Percentiles rank a stretch among this genome's conserved stretches.
These are phyloP conservation scores for Epistrophe eligans DNA, from an alignment of 2,888 invertebrate species.

Conservation along the genomic window DNA sequence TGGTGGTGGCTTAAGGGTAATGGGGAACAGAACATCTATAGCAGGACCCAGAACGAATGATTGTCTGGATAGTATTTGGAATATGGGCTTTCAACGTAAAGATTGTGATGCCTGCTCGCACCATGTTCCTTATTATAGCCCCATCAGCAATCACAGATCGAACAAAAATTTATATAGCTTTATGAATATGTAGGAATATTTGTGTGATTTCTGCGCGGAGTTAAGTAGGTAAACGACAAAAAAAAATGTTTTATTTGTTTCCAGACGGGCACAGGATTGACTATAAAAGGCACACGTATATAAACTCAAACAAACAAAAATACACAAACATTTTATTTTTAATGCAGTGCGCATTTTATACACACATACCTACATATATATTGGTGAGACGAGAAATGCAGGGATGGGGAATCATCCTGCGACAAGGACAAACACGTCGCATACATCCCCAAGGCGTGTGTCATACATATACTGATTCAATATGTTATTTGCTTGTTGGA, in stretches of 20 bases:
- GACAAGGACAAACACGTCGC: conserved; percentile 26
- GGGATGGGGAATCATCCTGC: background rate
- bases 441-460: conserved; percentile 22
- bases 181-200: conserved; percentile 34
- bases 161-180: conserved; percentile 22
- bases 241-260: conserved; percentile 68
- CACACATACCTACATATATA: too few species aligned
- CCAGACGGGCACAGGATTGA: conserved; percentile 3
- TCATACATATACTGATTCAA: conserved; percentile 44
- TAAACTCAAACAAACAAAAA: background rate
- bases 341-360: conserved; percentile 28
- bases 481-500: conserved; percentile 26
- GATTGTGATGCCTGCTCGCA: conserved; percentile 24
- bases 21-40: conserved; percentile 34
- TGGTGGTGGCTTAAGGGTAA: background rate
- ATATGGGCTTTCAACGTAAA: conserved; percentile 24
- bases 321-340: conserved; percentile 16
- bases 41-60: conserved; percentile 38
- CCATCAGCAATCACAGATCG: conserved; percentile 67
- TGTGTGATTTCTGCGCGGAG: background rate
- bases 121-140: conserved; percentile 55
- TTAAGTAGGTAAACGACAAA: conserved; percentile 5
- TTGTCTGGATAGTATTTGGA: conserved; percentile 18
- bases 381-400: background rate
- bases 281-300: conserved; percentile 20